A percentile compares a stretch with the other conserved stretches of the same genome.
These are phyloP conservation scores for Philopotamus ludificatus DNA, from an alignment of 1,140 invertebrate genomes.

Conservation along the genomic window DNA sequence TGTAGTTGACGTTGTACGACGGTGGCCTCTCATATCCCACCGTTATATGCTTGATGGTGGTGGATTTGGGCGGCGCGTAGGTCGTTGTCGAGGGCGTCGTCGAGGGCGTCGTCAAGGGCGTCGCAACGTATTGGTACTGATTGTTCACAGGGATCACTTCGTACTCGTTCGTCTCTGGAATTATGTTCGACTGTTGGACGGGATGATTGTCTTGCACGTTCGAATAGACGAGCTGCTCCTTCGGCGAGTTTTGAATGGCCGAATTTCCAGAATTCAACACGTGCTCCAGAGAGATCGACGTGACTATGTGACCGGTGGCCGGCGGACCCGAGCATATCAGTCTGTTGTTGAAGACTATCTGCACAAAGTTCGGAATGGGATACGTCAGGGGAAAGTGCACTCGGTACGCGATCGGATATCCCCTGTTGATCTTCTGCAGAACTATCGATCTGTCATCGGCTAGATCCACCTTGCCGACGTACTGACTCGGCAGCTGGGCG, in stretches of 20 bases:
- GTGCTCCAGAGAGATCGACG: constrained; percentile 47
- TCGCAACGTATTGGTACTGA: neutral
- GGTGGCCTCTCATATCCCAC: too few relatives aligned
- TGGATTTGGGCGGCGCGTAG: too few relatives aligned
- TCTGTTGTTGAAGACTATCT: constrained; percentile 44
- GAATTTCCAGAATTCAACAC: constrained; percentile 44
- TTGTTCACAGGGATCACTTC: too few relatives aligned
- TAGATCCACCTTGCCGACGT: constrained; percentile 47
- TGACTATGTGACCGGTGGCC: constrained; percentile 42
- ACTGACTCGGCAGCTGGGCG: constrained; percentile 44
- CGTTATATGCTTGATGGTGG: too few relatives aligned
- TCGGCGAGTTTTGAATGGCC: constrained; percentile 28
- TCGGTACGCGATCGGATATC: constrained; percentile 44
- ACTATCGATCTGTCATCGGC: constrained; percentile 43
- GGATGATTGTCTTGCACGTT: too few relatives aligned
- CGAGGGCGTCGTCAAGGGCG: neutral
- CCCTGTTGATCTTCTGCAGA: constrained; percentile 39
- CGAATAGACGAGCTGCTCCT: too few relatives aligned
- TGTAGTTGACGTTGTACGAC: neutral
- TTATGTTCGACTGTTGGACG: neutral
- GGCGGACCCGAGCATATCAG: constrained; percentile 43
- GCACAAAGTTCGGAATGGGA: constrained; percentile 46
- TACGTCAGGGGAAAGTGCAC: constrained; percentile 46
- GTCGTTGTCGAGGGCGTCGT: neutral
- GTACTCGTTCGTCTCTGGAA: too few relatives aligned